Base-by-base conservation (phyloP, 2,797 vertebrate genomes). In the Pangasius krempfi region DNA sequence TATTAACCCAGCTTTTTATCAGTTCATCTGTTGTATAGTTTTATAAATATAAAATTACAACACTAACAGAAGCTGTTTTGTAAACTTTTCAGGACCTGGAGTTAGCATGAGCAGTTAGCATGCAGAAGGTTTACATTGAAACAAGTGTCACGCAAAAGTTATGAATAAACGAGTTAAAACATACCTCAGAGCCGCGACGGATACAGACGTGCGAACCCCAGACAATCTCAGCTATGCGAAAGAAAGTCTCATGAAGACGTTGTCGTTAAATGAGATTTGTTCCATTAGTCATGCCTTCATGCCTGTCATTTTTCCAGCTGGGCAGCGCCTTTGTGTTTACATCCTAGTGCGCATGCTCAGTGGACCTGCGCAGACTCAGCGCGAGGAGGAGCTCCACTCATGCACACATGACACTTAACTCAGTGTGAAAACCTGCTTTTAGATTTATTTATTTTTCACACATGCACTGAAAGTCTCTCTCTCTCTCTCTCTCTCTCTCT, bases 341-440 rank as follows among this genome's bases (percentile, higher is more conserved):
- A 68, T 20, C 3, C 30, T 33, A 87, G 73, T 66, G 88, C 90
- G 90, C 90, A 90, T 89, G 90, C 88, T n/a, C 88, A 60, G 81
- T 60, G 25, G 5, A 22, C 58, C 20, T 50, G 56, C 88, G 78
- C 78, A 86, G 44, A 16, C 33, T 62, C 80, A 22, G 27, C 16
- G 33, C 33, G 50, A 83, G 54, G 75, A n/a, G 75, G 5, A 14
- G 0, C 20, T 27, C 0, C 54, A 5, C 10, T 33, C 6, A 40
- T 80, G 16, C 14, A 9, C 27, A 81, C 30, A 18, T 33, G 7
- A 13, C 27, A 9, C 40, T 72, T 40, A 72, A 30, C 4, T 18
- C 30, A 12, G 70, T 25, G 37, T 40, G 70, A 73, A 73, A 44
- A 44, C 6, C n/a, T 70, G 68, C 30, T 7, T 70, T 37, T 37